Conservation (phyloP, 2,113 vertebrate species). For the Hippocampus comes region DNA sequence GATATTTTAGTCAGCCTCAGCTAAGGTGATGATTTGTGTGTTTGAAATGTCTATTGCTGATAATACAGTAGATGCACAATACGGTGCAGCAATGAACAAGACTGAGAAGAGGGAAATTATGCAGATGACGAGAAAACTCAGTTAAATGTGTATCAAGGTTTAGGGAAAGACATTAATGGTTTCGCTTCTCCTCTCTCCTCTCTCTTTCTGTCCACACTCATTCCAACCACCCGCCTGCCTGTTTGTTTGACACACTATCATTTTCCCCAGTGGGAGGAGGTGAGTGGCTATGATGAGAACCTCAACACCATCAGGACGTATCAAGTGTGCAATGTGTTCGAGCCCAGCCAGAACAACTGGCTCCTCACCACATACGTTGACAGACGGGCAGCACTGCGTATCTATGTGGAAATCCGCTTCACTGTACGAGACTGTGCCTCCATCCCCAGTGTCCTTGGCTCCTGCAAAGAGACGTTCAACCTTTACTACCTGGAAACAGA, state of each 20-base stretch:
- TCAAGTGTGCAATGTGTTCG: conserved; percentile 98
- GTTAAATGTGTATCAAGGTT: conserved; percentile 65
- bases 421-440: conserved; percentile 97
- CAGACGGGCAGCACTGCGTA: conserved; percentile 86
- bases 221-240: neutral
- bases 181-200: conserved; percentile 19
- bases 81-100: conserved; percentile 40
- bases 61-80: conserved; percentile 61
- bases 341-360: conserved; percentile 99
- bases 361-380: conserved; percentile 94
- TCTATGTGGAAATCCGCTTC: conserved; percentile 98
- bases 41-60: conserved; percentile 57
- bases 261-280: conserved; percentile 88
- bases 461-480: conserved; percentile 99
- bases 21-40: conserved; percentile 13
- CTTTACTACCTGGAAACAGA: conserved; percentile 97
- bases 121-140: conserved; percentile 38
- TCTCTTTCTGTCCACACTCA: conserved; percentile 14
- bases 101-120: conserved; percentile 29
- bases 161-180: conserved; percentile 69
- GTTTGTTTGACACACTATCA: conserved; percentile 2
- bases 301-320: conserved; percentile 96
- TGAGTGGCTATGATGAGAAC: conserved; percentile 95
- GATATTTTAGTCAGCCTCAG: too few relatives aligned
- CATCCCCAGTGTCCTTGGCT: conserved; percentile 92